Base-by-base conservation (phyloP, 2,113 vertebrate species). In the Empidonax traillii region DNA sequence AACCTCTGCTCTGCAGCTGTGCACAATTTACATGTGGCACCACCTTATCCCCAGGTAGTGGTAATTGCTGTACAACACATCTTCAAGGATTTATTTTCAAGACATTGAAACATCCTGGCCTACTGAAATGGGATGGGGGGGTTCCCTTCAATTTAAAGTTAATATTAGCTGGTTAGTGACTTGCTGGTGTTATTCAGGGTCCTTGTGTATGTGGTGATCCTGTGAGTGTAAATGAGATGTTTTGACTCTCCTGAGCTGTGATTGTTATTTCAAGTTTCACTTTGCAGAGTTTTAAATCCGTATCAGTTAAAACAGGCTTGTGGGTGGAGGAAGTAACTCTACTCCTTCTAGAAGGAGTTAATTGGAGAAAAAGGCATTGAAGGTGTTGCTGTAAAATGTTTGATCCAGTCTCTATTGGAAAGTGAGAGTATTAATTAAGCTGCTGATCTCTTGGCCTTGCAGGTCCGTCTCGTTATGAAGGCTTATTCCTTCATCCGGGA, bases 391-490 rank as follows among this genome's bases (percentile, higher is more conserved):
- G 35, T 61, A 44, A 72, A 68, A 44, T 47, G 30, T 55, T 87
- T 56, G n/a, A n/a, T 30, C 4, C 17, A 16, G 19, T 68, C 62
- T 44, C 78, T 39, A 17, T 44, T 88, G 41, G 24, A 18, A 85
- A 39, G 63, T 19, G 33, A 39, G n/a, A 62, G 31, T 22, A 44
- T 74, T 94, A 25, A 87, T 74, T 94, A 25, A 87, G 53, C 8
- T 68, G 68, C 25, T 39, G 15, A 12, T 46, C 30, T 55, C 19
- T 74, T n/a, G 56, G 49, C 47, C 31, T 83, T 79, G 13, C 97
- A 99, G 99, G 98, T 99, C 62, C 99, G 99, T 37, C 96, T 99
- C 13, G 90, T 99, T 84, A 99, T 99, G 99, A 99, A 99, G 97
- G 97, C 96, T 14, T 95, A 99, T 91, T 99, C 99, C 5, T 99